Evolutionary conservation across 2,888 invertebrate genomes (phyloP).

Genomic region (Omphaloscelis lunosa): DNA sequence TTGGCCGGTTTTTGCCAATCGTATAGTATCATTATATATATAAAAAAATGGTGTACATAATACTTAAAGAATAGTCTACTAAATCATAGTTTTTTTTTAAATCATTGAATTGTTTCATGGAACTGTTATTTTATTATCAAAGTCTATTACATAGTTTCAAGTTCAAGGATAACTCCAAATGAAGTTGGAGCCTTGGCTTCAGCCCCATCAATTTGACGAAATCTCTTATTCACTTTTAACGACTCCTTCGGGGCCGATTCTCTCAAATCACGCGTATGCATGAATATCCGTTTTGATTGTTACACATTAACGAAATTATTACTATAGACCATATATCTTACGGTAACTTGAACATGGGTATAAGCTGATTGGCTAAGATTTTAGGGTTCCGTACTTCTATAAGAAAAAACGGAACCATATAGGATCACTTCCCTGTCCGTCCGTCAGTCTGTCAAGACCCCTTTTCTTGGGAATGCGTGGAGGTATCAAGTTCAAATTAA

Average conservation of each 20-base stretch:
- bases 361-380: not conserved
- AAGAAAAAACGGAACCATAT: too few relatives aligned
- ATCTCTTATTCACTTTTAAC: constrained; percentile 23
- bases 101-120: not conserved
- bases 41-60: too few relatives aligned
- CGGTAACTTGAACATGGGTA: not conserved
- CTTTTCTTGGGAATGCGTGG: too few relatives aligned
- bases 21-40: too few relatives aligned
- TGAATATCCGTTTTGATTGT: constrained; percentile 31
- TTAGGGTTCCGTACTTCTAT: too few relatives aligned
- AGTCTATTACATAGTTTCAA: not conserved
- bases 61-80: too few relatives aligned
- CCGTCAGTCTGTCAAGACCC: too few relatives aligned
- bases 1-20: too few relatives aligned
- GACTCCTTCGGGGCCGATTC: constrained; percentile 9
- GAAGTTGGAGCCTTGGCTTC: not conserved
- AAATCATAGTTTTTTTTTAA: too few relatives aligned
- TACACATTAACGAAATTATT: constrained; percentile 36
- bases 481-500: too few relatives aligned
- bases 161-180: not conserved
- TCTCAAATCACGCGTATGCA: not conserved
- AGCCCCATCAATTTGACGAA: constrained; percentile 27
- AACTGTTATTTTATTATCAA: not conserved
- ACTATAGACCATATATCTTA: constrained; percentile 1
- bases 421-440: too few relatives aligned